These are phyloP conservation scores for Pterostichus madidus DNA, from an alignment of 2,888 invertebrate genomes.

Conservation along the genomic window DNA sequence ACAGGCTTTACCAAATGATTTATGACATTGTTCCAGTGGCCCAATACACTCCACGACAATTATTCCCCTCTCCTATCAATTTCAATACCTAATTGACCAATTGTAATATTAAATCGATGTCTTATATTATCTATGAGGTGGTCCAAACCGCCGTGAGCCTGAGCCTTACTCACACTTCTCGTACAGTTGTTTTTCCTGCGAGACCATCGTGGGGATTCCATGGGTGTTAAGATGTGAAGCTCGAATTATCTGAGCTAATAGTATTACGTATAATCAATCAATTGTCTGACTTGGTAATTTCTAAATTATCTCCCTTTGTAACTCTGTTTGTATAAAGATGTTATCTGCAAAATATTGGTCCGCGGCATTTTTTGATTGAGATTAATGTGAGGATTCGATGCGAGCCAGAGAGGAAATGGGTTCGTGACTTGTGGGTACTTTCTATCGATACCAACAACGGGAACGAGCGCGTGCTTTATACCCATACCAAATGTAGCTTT, in stretches of 20 bases:
- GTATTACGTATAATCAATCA: constrained; percentile 64
- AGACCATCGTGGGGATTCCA: constrained; percentile 13
- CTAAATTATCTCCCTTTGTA: constrained; percentile 49
- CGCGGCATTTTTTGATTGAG: constrained; percentile 63
- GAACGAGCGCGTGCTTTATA: too few relatives aligned
- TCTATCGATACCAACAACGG: too few relatives aligned
- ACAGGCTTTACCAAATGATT: constrained; percentile 53
- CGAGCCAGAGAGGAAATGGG: too few relatives aligned
- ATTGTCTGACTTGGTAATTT: constrained; percentile 65
- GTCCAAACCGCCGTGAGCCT: constrained; percentile 54
- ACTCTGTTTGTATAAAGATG: constrained; percentile 63
- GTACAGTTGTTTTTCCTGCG: constrained; percentile 9
- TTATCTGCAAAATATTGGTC: constrained; percentile 63
- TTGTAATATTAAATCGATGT: constrained; percentile 60
- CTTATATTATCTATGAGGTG: constrained; percentile 64
- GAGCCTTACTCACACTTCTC: constrained; percentile 26
- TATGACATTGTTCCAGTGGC: constrained; percentile 28
- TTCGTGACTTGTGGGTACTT: too few relatives aligned
- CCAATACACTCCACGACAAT: constrained; percentile 21
- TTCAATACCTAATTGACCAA: constrained; percentile 53
- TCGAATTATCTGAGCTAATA: constrained; percentile 61
- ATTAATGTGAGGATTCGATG: constrained; percentile 42
- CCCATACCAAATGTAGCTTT: too few relatives aligned
- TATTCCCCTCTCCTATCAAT: neutral
- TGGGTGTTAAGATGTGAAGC: constrained; percentile 65